These are phyloP conservation scores for Australoheros scitulus DNA, from an alignment of 2,113 vertebrate species.

Conservation along the genomic window DNA sequence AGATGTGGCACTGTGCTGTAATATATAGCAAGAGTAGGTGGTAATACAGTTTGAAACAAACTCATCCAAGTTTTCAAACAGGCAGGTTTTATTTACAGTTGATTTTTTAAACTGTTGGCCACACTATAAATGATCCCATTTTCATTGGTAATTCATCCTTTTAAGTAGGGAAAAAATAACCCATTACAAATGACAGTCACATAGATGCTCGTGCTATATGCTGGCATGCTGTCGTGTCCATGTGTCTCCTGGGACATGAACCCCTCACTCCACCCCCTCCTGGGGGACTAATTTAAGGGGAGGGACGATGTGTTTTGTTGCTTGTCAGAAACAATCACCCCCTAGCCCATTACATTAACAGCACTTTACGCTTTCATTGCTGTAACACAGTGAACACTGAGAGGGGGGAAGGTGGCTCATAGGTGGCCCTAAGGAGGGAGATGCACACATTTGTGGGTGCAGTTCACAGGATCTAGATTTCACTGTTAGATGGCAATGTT, in stretches of 20 bases:
- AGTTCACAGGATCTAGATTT: constrained; percentile 61
- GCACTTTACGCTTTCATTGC: constrained; percentile 98
- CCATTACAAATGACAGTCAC: constrained; percentile 15
- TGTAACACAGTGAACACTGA: constrained; percentile 92
- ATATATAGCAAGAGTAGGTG: too few relatives aligned
- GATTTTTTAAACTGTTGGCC: neutral
- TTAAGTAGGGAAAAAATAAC: neutral
- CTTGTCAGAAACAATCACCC: constrained; percentile 99
- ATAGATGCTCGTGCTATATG: constrained; percentile 42
- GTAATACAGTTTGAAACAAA: neutral
- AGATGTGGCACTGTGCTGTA: neutral
- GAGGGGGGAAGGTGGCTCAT: constrained; percentile 86
- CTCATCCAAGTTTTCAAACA: neutral
- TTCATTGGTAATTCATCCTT: neutral
- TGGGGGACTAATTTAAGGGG: constrained; percentile 98
- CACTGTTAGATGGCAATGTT: neutral
- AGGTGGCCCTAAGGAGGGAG: constrained; percentile 82
- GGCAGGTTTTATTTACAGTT: neutral
- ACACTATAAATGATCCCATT: neutral
- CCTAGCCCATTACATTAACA: constrained; percentile 99
- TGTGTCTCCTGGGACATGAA: constrained; percentile 93
- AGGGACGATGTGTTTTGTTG: constrained; percentile 99
- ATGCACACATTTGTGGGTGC: constrained; percentile 85
- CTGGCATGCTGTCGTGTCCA: constrained; percentile 83
- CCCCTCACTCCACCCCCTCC: constrained; percentile 84